phyloP scores from a whole-genome alignment of 2,888 invertebrate genomes.

The Thymelicus lineola region DNA sequence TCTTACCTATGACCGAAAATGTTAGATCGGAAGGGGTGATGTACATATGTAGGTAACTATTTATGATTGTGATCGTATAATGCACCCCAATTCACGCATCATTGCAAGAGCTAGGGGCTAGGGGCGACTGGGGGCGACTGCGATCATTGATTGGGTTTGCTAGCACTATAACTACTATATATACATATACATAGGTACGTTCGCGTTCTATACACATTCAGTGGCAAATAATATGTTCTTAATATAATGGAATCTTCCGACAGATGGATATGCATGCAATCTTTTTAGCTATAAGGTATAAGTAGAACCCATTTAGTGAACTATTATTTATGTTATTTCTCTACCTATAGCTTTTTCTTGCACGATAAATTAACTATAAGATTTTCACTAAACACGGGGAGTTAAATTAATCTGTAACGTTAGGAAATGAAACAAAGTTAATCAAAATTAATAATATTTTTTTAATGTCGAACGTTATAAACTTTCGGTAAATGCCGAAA shows the following conservation, averaged over 20 bases:
- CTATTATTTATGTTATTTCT: no score
- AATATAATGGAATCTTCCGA: no score
- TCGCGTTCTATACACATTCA: no score
- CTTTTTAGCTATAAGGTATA: no score
- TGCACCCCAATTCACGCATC: constrained; percentile 16
- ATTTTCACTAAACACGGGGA: no score
- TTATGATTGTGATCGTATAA: background rate
- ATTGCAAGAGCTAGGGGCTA: background rate
- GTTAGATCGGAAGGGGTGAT: background rate
- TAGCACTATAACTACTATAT: background rate
- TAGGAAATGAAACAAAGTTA: constrained; percentile 49
- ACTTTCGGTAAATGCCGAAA: constrained; percentile 59
- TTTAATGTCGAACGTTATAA: constrained; percentile 61
- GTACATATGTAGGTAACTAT: background rate
- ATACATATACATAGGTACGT: no score
- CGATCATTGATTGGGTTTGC: constrained; percentile 1
- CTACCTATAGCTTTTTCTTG: no score
- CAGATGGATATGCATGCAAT: no score
- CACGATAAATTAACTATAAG: no score
- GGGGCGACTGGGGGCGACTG: constrained; percentile 1
- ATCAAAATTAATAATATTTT: constrained; percentile 61
- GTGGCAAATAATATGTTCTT: no score
- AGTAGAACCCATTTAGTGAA: no score
- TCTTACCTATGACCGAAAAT: background rate
- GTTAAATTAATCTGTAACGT: no score